Conservation (phyloP, 2,113 vertebrate genomes). For the Trematocara unimaculatum region DNA sequence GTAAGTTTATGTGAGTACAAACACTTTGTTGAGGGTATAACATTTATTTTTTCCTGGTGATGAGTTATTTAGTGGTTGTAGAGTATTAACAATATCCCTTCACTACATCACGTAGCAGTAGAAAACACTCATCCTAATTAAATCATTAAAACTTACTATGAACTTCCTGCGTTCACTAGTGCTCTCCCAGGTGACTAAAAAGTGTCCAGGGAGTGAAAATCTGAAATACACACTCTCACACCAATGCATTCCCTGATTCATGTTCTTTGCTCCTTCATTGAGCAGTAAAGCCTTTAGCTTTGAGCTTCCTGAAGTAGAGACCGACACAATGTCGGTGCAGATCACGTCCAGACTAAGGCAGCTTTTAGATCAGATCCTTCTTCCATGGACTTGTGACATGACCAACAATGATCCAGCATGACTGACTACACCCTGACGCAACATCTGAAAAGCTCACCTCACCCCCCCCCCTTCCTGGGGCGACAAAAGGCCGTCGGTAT, state of each 20-base stretch:
- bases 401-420: slow-evolving; percentile 7
- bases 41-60: background rate
- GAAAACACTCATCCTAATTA: background rate
- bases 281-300: slow-evolving; percentile 1
- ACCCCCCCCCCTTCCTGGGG: background rate
- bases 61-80: background rate
- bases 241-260: background rate
- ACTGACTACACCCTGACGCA: slow-evolving; percentile 68
- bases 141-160: slow-evolving; percentile 3
- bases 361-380: background rate
- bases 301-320: slow-evolving; percentile 10
- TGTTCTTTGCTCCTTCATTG: background rate
- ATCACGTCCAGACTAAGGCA: background rate
- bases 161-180: background rate
- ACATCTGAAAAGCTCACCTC: slow-evolving; percentile 49
- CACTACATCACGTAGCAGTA: background rate
- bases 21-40: background rate
- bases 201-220: background rate
- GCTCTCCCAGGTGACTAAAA: slow-evolving; percentile 2
- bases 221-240: background rate
- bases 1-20: background rate
- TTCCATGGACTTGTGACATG: slow-evolving; percentile 11
- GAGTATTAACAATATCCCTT: background rate
- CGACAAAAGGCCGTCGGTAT: slow-evolving; percentile 29
- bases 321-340: background rate